Evolutionary conservation across 2,888 invertebrate genomes (phyloP), one percentile per base, ranked within the genome.

Genomic region (Octonoba sinensis): DNA sequence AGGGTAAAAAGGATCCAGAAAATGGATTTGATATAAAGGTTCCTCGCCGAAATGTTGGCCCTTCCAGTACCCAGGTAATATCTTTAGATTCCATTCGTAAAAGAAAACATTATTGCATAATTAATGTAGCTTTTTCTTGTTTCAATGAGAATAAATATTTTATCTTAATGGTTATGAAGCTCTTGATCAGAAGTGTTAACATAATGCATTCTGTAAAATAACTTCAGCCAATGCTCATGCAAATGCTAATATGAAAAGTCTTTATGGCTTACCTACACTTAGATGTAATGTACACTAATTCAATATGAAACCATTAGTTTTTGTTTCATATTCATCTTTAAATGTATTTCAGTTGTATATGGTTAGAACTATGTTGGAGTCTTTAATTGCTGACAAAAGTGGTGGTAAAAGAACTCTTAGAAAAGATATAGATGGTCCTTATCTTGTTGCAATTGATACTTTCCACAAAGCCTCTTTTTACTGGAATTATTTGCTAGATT

Each of bases 311-410:
- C n/a, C n/a, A n/a, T n/a, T n/a, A n/a, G n/a, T 36, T 36, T 36
- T 36, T 36, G 8, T 36, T 3, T 36, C 36, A 11, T 36, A 36
- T 36, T 36, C 8, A 36, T 36, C 36, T 36, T 36, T 27, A 3
- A 27, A 2, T 3, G 6, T 3, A 27, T 85, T 96, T 0, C 95
- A 99, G 90, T 91, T 99, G 13, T 99, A 99, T 90, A 98, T 99
- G 98, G 97, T 99, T 3, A 92, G 99, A 11, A 99, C 99, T 0
- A 99, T 99, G 94, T 90, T 99, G 77, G 99, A 99, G 88, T 98
- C 98, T 0, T 90, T 99, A 73, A 96, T 99, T 84, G 96, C 97
- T 0, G 99, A 99, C 89, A 97, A 98, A 90, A 96, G 96, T 72
- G 96, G 97, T 0, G 97, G 97, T 0, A 94, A 99, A 87, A 91